phyloP scores from a whole-genome alignment of 2,888 invertebrate species.

The Epinotia demarniana region DNA sequence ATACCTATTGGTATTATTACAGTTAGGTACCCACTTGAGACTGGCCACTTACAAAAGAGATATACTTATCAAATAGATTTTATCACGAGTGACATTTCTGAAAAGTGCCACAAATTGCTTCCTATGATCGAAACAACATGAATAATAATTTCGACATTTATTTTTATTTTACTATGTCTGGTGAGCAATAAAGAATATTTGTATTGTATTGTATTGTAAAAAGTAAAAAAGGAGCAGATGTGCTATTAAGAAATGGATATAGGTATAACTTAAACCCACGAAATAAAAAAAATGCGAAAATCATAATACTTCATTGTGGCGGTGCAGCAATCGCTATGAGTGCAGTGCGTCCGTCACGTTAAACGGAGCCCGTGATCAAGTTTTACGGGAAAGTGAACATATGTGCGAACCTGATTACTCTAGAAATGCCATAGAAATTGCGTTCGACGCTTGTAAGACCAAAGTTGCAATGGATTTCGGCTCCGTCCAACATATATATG shows the following conservation, averaged over 20 bases:
- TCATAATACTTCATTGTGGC: background rate
- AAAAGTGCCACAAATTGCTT: constrained; percentile 2
- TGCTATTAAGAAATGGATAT: constrained; percentile 6
- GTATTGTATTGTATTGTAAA: no score
- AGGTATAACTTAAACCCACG: constrained; percentile 1
- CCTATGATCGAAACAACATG: constrained; percentile 1
- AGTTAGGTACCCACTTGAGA: background rate
- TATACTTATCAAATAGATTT: background rate
- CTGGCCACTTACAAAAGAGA: constrained; percentile 7
- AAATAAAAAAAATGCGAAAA: background rate
- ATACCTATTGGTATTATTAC: constrained; percentile 8
- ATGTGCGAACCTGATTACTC: constrained; percentile 2
- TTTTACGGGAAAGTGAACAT: background rate
- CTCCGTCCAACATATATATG: background rate
- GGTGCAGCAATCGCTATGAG: constrained; percentile 5
- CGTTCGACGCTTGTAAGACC: constrained; percentile 3
- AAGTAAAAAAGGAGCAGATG: background rate
- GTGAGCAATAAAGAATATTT: no score
- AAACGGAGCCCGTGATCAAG: background rate
- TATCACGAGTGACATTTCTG: constrained; percentile 7
- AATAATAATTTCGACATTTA: background rate
- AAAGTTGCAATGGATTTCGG: constrained; percentile 12
- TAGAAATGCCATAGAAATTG: background rate
- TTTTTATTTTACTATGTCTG: no score
- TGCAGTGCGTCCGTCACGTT: constrained; percentile 15